Evolutionary conservation across 2,113 vertebrate genomes (phyloP).

Genomic region (Zosterops lateralis): DNA sequence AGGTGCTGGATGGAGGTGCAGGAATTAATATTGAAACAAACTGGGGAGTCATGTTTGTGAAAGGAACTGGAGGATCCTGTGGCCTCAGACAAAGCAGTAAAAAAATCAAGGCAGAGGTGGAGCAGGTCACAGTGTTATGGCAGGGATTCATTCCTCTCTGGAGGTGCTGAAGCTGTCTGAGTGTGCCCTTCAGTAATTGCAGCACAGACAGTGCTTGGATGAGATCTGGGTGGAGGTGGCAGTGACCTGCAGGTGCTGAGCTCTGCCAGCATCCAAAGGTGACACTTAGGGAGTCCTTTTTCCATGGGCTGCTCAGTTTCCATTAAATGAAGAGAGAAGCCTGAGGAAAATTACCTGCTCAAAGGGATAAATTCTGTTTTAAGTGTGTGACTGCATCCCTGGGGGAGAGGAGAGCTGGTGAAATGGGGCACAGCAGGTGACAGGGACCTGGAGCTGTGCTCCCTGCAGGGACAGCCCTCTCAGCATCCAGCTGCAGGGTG

Average conservation of each 20-base stretch:
- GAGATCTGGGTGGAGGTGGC: background rate
- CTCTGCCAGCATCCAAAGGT: background rate
- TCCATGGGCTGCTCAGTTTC: background rate
- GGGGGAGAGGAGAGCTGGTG: background rate
- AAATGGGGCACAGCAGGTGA: background rate
- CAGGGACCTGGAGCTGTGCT: background rate
- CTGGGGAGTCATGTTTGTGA: background rate
- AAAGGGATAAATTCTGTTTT: background rate
- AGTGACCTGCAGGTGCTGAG: background rate
- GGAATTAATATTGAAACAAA: background rate
- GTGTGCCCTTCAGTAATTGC: background rate
- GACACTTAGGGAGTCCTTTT: background rate
- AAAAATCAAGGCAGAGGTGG: background rate
- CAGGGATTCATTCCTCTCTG: background rate
- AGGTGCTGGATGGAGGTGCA: background rate
- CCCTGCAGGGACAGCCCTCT: background rate
- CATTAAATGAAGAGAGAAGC: background rate
- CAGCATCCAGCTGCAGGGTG: background rate
- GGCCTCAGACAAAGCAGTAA: background rate
- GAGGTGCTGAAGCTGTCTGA: background rate
- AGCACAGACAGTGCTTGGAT: background rate
- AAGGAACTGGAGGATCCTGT: background rate
- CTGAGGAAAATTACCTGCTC: background rate
- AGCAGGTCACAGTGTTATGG: background rate
- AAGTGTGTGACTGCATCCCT: background rate